These are phyloP conservation scores for Pollachius pollachius DNA, from an alignment of 2,113 vertebrate genomes.

Conservation along the genomic window DNA sequence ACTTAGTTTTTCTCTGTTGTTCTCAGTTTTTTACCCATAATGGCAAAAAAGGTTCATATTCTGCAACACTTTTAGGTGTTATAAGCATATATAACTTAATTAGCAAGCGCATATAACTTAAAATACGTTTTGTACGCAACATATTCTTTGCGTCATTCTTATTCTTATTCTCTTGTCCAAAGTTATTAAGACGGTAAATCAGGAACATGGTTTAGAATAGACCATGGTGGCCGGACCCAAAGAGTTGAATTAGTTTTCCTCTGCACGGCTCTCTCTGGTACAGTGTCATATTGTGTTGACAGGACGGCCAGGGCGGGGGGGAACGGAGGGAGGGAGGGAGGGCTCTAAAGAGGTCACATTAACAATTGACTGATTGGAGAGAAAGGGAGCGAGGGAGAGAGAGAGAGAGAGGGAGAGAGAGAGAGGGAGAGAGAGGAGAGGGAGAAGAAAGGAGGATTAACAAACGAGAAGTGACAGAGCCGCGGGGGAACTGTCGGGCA, in stretches of 20 bases:
- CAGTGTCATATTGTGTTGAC: conserved; percentile 32
- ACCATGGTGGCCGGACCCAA: too few relatives aligned
- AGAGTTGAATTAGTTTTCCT: not conserved
- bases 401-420: conserved; percentile 48
- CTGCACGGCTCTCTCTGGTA: not conserved
- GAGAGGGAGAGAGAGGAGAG: conserved; percentile 47
- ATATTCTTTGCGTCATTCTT: too few relatives aligned
- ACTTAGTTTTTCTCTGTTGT: too few relatives aligned
- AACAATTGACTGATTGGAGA: conserved; percentile 63
- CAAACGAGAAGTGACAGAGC: conserved; percentile 66
- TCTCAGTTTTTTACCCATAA: too few relatives aligned
- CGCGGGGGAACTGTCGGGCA: conserved; percentile 63
- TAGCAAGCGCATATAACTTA: too few relatives aligned
- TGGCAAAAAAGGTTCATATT: too few relatives aligned
- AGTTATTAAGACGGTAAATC: too few relatives aligned
- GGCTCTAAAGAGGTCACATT: conserved; percentile 68
- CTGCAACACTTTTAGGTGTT: too few relatives aligned
- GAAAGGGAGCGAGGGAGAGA: conserved; percentile 55
- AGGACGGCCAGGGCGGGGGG: conserved; percentile 43
- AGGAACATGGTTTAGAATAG: too few relatives aligned
- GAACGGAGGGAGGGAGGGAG: not conserved
- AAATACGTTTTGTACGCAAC: too few relatives aligned
- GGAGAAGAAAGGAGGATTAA: conserved; percentile 56
- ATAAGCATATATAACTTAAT: too few relatives aligned
- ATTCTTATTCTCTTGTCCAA: too few relatives aligned